Conservation (phyloP, 2,888 invertebrate species). For the Lasioglossum morio region DNA sequence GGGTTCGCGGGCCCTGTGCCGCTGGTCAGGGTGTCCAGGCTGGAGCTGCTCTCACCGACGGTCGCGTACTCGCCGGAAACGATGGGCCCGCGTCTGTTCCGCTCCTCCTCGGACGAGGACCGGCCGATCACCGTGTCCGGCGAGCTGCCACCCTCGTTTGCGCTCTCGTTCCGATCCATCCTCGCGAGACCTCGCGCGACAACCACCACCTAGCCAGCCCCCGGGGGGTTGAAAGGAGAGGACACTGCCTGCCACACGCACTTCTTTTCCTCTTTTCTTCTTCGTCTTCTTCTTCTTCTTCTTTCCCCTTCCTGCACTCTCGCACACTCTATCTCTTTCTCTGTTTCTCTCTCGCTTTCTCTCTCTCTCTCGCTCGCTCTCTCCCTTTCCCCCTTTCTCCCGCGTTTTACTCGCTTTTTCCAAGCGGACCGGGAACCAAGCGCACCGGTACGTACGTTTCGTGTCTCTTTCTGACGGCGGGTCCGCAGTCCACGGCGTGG, state of each 20-base stretch:
- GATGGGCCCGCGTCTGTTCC: conserved; percentile 57
- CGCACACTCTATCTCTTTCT: background rate
- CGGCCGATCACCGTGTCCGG: conserved; percentile 78
- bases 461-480: conserved; percentile 39
- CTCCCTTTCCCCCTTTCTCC: background rate
- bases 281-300: background rate
- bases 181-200: conserved; percentile 15
- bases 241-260: background rate
- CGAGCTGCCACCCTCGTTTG: conserved; percentile 78
- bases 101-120: conserved; percentile 79
- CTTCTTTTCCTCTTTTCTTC: background rate
- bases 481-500: conserved; percentile 64
- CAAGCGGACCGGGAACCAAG: background rate
- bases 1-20: conserved; percentile 15
- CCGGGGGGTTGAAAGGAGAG: conserved; percentile 7
- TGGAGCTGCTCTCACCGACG: conserved; percentile 78
- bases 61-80: conserved; percentile 74
- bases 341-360: background rate
- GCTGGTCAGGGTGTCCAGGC: conserved; percentile 76
- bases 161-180: conserved; percentile 77
- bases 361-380: background rate
- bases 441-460: conserved; percentile 3
- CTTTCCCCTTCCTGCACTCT: no score
- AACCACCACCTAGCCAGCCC: conserved; percentile 10
- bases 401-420: background rate